phyloP scores from a whole-genome alignment of 1,140 invertebrate species.

The Orchesella cincta region DNA sequence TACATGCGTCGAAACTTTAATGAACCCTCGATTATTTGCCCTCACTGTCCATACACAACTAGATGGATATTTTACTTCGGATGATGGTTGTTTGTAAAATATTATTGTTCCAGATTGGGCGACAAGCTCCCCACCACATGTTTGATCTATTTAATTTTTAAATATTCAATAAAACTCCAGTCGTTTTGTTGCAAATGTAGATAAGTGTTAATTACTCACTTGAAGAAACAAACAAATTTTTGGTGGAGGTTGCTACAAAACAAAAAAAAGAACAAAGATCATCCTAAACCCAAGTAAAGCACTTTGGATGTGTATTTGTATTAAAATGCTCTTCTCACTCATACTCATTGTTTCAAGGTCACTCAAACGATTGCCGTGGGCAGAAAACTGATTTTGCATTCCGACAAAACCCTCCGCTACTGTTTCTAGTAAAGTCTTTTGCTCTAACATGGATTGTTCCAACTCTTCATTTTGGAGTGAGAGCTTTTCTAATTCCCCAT shows the following conservation, averaged over 20 bases:
- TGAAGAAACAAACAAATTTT: constrained; percentile 3
- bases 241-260: not conserved
- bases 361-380: too few relatives aligned
- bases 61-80: not conserved
- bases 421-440: too few relatives aligned
- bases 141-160: constrained; percentile 11
- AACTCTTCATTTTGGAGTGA: not conserved
- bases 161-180: not conserved
- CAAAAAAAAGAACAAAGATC: too few relatives aligned
- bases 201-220: not conserved
- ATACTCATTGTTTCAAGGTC: too few relatives aligned
- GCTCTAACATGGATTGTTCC: too few relatives aligned
- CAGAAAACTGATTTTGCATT: too few relatives aligned
- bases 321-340: too few relatives aligned
- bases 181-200: too few relatives aligned
- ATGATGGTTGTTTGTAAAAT: not conserved
- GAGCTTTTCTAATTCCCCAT: not conserved
- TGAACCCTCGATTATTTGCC: not conserved
- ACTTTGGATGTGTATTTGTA: too few relatives aligned
- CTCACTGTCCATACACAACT: constrained; percentile 3
- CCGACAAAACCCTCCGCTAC: too few relatives aligned
- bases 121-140: constrained; percentile 1
- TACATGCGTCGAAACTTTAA: not conserved
- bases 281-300: too few relatives aligned
- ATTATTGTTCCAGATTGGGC: not conserved